Evolutionary conservation across 2,888 invertebrate genomes (phyloP).

Genomic region (Pheosia gnoma): DNA sequence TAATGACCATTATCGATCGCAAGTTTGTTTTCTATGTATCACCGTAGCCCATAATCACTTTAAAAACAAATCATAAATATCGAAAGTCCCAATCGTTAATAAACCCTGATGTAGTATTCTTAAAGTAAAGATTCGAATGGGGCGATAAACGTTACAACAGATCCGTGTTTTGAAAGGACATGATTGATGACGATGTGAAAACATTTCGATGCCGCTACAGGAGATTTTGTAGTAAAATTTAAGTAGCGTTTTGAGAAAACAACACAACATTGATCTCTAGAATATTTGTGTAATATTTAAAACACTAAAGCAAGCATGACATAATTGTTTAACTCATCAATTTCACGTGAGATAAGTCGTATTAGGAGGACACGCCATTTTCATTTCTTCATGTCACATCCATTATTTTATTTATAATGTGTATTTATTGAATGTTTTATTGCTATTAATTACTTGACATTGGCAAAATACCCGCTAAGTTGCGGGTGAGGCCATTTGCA

Average conservation of each 20-base stretch:
- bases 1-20: not conserved
- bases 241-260: conserved; percentile 5
- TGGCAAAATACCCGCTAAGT: no score
- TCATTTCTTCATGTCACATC: no score
- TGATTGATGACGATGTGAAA: conserved; percentile 30
- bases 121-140: conserved; percentile 18
- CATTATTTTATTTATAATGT: no score
- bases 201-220: conserved; percentile 11
- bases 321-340: no score
- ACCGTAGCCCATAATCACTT: conserved; percentile 27
- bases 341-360: no score
- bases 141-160: not conserved
- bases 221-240: conserved; percentile 22
- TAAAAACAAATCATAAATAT: conserved; percentile 14
- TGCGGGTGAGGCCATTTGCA: no score
- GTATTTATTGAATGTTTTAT: no score
- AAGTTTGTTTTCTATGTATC: conserved; percentile 14
- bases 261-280: no score
- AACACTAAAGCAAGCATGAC: no score
- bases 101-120: not conserved
- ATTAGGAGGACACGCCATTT: no score
- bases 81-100: conserved; percentile 1
- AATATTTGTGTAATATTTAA: no score
- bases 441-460: no score
- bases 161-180: conserved; percentile 7